A percentile compares a stretch with the other conserved stretches of the same genome.
phyloP scores from a whole-genome alignment of 2,113 vertebrate genomes.

The Myrmophylax atrothorax region DNA sequence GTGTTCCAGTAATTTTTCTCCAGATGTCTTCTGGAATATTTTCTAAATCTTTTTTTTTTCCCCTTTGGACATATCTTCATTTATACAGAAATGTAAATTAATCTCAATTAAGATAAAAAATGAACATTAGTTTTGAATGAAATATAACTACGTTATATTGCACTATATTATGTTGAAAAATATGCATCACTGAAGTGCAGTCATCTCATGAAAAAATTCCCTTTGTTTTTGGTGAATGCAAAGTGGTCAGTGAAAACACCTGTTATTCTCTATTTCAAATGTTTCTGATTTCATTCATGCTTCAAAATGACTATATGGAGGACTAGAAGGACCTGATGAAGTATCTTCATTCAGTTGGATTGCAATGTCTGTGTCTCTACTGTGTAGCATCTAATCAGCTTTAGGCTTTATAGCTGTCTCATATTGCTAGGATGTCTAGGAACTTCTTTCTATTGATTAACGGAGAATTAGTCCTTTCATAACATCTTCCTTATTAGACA shows the following conservation, averaged over 20 bases:
- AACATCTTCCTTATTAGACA: background rate
- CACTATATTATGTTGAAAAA: background rate
- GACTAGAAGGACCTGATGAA: background rate
- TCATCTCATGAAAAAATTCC: background rate
- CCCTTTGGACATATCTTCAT: background rate
- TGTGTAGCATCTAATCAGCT: background rate
- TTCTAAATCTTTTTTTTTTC: background rate
- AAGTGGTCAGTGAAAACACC: background rate
- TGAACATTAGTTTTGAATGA: background rate
- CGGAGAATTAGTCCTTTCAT: background rate
- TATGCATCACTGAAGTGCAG: background rate
- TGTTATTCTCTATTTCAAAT: background rate
- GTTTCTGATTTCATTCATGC: background rate
- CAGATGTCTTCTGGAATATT: background rate
- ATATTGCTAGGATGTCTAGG: background rate
- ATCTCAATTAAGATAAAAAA: background rate
- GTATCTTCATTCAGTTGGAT: background rate
- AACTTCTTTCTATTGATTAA: background rate
- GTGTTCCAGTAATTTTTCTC: background rate
- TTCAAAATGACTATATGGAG: background rate
- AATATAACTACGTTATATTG: background rate
- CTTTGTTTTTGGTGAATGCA: background rate
- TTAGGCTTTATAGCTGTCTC: background rate
- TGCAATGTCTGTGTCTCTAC: background rate
- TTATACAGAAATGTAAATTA: background rate